phyloP scores from a whole-genome alignment of 2,113 vertebrate genomes.

The Cyprinodon variegatus region DNA sequence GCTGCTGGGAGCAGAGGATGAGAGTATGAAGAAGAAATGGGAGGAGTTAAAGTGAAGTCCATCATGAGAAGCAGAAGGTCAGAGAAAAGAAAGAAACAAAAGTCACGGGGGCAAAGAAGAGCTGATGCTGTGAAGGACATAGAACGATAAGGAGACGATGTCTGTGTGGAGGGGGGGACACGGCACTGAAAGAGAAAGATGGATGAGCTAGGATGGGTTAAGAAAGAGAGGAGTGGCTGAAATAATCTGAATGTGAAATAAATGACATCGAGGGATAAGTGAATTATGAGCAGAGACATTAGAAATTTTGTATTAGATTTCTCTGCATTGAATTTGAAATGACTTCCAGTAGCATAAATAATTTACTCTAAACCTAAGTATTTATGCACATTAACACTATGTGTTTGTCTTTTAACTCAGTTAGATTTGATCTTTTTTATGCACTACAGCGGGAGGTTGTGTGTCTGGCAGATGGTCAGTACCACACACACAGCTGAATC shows the following conservation, averaged over 20 bases:
- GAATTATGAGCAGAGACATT: background rate
- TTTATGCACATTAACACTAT: conserved; percentile 11
- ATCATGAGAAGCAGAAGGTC: conserved; percentile 35
- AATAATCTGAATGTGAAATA: conserved; percentile 19
- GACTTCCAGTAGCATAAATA: conserved; percentile 6
- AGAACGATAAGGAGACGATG: conserved; percentile 14
- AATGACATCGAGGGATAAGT: background rate
- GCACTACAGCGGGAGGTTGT: conserved; percentile 41
- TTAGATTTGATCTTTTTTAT: conserved; percentile 53
- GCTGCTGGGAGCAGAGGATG: conserved; percentile 49
- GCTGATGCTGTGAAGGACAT: conserved; percentile 54
- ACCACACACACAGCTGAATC: conserved; percentile 63
- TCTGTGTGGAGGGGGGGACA: background rate
- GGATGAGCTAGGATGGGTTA: conserved; percentile 18
- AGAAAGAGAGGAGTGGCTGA: conserved; percentile 11
- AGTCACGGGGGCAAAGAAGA: conserved; percentile 33
- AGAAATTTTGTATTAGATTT: background rate
- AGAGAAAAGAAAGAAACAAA: conserved; percentile 46
- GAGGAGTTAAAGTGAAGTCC: conserved; percentile 15
- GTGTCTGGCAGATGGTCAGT: conserved; percentile 71
- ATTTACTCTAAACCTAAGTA: conserved; percentile 32
- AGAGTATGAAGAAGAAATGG: conserved; percentile 4
- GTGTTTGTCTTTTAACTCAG: conserved; percentile 39
- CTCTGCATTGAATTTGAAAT: conserved; percentile 5
- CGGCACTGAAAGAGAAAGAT: conserved; percentile 16